phyloP scores from a whole-genome alignment of 2,797 vertebrate genomes.

The Myotis daubentonii region DNA sequence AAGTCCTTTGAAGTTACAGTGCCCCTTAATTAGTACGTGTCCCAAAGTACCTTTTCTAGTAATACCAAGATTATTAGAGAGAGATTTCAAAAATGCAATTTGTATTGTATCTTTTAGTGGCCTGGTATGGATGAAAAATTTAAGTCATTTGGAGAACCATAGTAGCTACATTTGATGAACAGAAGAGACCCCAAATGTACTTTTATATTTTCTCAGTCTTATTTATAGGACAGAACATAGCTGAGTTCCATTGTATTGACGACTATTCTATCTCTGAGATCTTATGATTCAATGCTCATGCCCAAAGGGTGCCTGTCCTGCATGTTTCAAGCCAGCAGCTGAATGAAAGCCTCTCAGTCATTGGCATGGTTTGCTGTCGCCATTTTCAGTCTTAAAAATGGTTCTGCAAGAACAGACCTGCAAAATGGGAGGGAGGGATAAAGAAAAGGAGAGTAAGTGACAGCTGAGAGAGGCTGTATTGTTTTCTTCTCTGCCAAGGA shows the following conservation, averaged over 20 bases:
- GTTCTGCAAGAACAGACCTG: slow-evolving; percentile 53
- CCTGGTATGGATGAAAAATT: background rate
- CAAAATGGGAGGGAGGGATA: background rate
- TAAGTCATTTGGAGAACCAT: background rate
- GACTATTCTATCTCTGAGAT: background rate
- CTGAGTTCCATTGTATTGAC: background rate
- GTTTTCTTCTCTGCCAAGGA: slow-evolving; percentile 1
- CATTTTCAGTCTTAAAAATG: slow-evolving; percentile 57
- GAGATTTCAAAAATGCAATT: slow-evolving; percentile 7
- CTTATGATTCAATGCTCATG: background rate
- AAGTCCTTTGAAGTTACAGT: background rate
- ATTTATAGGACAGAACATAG: background rate
- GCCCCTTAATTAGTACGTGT: background rate
- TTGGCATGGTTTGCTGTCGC: background rate
- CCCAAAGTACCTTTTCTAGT: background rate
- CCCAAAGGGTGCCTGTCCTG: background rate
- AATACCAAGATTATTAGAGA: slow-evolving; percentile 12
- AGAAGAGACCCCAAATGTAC: background rate
- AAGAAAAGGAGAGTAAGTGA: background rate
- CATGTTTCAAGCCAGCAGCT: background rate
- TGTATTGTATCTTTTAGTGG: background rate
- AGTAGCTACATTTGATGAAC: background rate
- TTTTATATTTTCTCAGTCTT: background rate
- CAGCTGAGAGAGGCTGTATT: background rate
- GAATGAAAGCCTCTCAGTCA: background rate